A percentile compares a stretch with the other conserved stretches of the same genome.
phyloP scores from a whole-genome alignment of 2,888 invertebrate species.

The Embidobia sp. region DNA sequence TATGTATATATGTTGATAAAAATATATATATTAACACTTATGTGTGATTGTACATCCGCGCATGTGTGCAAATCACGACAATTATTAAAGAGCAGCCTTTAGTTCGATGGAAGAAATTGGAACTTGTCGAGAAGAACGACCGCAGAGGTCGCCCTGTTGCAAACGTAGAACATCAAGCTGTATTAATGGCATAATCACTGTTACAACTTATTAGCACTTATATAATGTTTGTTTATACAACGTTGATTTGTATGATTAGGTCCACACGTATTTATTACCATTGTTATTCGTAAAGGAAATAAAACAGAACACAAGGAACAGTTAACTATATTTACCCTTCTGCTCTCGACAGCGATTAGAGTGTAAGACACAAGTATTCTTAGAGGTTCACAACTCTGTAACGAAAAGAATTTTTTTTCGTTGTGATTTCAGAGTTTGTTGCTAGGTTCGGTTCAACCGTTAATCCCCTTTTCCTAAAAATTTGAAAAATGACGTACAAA shows the following conservation, averaged over 20 bases:
- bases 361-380: slow-evolving; percentile 31
- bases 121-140: background rate
- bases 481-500: no score
- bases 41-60: no score
- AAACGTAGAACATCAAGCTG: slow-evolving; percentile 34
- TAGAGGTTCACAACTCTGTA: slow-evolving; percentile 15
- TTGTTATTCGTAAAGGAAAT: slow-evolving; percentile 44
- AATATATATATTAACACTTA: no score
- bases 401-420: slow-evolving; percentile 3
- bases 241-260: slow-evolving; percentile 56
- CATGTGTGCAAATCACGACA: no score
- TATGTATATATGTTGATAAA: no score
- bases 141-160: slow-evolving; percentile 21
- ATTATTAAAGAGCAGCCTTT: no score
- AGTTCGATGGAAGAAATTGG: no score
- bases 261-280: slow-evolving; percentile 52
- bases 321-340: slow-evolving; percentile 27
- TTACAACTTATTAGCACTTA: slow-evolving; percentile 57
- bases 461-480: no score
- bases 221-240: slow-evolving; percentile 51
- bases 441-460: slow-evolving; percentile 22
- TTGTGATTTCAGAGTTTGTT: slow-evolving; percentile 3
- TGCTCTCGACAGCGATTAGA: slow-evolving; percentile 45
- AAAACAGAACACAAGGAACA: slow-evolving; percentile 23
- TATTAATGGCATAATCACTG: slow-evolving; percentile 59